phyloP scores from a whole-genome alignment of 2,113 vertebrate species.

The Hydropotes inermis region DNA sequence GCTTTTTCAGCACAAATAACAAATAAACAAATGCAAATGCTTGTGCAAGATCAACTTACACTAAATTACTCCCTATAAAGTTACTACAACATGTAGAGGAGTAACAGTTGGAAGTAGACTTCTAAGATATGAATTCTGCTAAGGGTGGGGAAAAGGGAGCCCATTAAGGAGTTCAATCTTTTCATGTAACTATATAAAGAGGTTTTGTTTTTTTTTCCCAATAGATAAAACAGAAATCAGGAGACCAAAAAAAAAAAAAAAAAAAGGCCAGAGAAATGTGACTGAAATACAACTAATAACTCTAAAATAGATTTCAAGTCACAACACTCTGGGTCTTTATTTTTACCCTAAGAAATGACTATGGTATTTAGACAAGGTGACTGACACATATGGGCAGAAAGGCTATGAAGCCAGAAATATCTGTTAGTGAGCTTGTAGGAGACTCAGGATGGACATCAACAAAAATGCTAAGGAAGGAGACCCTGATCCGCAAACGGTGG shows the following conservation, averaged over 20 bases:
- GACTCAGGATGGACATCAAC: neutral
- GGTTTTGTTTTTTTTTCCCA: neutral
- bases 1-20: neutral
- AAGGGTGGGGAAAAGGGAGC: neutral
- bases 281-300: neutral
- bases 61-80: neutral
- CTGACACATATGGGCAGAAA: neutral
- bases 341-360: neutral
- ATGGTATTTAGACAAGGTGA: neutral
- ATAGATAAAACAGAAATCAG: constrained; percentile 21
- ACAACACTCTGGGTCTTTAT: neutral
- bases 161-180: neutral
- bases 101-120: constrained; percentile 29
- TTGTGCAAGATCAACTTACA: constrained; percentile 23
- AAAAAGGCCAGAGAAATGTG: neutral
- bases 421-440: neutral
- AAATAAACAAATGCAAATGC: neutral
- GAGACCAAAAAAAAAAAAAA: neutral
- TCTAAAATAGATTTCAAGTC: neutral
- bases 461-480: neutral
- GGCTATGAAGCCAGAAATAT: neutral
- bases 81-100: neutral
- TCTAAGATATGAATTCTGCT: neutral
- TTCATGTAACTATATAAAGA: neutral
- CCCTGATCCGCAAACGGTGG: neutral